Conservation (phyloP, 1,140 invertebrate genomes). For the Oncopeltus fasciatus region DNA sequence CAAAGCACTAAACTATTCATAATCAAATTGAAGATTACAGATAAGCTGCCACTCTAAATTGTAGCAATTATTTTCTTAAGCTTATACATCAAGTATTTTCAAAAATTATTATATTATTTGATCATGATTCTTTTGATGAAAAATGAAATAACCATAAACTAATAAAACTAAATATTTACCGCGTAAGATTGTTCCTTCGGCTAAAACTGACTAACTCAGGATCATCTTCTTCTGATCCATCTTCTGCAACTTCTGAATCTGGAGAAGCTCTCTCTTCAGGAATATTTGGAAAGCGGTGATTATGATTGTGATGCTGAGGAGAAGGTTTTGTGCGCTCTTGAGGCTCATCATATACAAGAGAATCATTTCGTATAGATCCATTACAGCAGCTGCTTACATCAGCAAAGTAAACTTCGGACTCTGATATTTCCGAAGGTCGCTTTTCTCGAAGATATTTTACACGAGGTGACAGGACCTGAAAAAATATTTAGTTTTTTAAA, state of each 20-base stretch:
- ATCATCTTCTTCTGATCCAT: slow-evolving; percentile 22
- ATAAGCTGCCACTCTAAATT: no score
- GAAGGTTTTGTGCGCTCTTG: slow-evolving; percentile 14
- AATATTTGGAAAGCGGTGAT: slow-evolving; percentile 16
- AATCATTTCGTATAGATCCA: slow-evolving; percentile 48
- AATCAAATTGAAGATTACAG: no score
- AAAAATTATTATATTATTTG: no score
- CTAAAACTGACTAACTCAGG: slow-evolving; percentile 21
- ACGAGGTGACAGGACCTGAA: slow-evolving; percentile 11
- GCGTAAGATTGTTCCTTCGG: not conserved
- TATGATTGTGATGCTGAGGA: no score
- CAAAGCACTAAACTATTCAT: no score
- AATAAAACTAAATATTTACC: no score
- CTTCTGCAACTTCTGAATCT: slow-evolving; percentile 20
- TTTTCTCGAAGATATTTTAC: slow-evolving; percentile 19
- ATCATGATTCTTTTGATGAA: no score
- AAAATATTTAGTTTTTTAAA: not conserved
- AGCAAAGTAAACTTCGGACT: slow-evolving; percentile 69
- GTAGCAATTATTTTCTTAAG: no score
- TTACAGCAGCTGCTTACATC: slow-evolving; percentile 74
- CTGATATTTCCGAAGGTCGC: slow-evolving; percentile 31
- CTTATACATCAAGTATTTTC: no score
- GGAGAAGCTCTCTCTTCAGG: slow-evolving; percentile 19
- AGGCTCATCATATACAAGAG: slow-evolving; percentile 26
- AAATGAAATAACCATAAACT: no score